A percentile compares a stretch with the other conserved stretches of the same genome.
Evolutionary conservation across 2,888 invertebrate genomes (phyloP).

Genomic region (Leptinotarsa juncta): DNA sequence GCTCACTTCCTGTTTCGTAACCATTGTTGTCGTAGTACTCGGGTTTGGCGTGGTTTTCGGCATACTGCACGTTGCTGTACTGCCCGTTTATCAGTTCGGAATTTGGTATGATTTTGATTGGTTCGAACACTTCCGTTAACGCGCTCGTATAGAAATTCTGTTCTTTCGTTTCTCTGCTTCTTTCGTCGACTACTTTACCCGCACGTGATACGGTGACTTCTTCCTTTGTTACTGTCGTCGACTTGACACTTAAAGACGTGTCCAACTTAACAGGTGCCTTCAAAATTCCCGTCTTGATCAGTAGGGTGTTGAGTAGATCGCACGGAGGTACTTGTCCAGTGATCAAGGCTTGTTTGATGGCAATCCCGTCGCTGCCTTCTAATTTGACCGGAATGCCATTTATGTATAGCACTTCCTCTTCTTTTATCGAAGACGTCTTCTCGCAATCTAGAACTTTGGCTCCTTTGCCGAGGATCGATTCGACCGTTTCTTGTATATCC

Average conservation of each 20-base stretch:
- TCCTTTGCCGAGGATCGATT: constrained; percentile 78
- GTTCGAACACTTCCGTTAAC: constrained; percentile 77
- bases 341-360: constrained; percentile 76
- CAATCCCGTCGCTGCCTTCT: constrained; percentile 76
- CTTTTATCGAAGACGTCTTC: constrained; percentile 77
- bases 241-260: constrained; percentile 78
- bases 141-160: constrained; percentile 77
- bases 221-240: constrained; percentile 77
- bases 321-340: constrained; percentile 79
- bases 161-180: constrained; percentile 77
- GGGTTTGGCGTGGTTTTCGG: constrained; percentile 48
- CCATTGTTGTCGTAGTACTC: constrained; percentile 59
- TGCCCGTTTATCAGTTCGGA: constrained; percentile 60
- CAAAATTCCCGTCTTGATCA: constrained; percentile 74
- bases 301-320: constrained; percentile 76
- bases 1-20: constrained; percentile 61
- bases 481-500: constrained; percentile 80
- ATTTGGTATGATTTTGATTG: constrained; percentile 65
- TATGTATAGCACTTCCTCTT: constrained; percentile 78
- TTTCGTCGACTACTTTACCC: constrained; percentile 77
- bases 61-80: constrained; percentile 49
- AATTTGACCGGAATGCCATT: constrained; percentile 77
- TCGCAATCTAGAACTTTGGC: constrained; percentile 80
- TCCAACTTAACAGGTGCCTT: constrained; percentile 78
- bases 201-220: constrained; percentile 77